Percentiles rank a stretch among this genome's conserved stretches.
Conservation (phyloP, 2,113 vertebrate species). For the Piaya cayana region DNA sequence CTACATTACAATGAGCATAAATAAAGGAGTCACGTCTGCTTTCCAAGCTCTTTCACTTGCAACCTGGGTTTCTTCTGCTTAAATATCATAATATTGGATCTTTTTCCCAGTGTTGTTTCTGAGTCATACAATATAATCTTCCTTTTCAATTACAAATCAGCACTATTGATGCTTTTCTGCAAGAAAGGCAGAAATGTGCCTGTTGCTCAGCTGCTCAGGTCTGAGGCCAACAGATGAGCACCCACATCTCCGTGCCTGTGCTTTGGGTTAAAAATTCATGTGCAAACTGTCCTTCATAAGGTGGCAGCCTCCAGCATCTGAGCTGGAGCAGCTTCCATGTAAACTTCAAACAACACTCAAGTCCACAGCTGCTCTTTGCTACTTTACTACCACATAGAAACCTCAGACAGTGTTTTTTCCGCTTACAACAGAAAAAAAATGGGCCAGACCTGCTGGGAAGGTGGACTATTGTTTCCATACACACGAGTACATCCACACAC, state of each 20-base stretch:
- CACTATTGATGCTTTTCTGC: slow-evolving; percentile 22
- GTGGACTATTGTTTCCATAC: neutral
- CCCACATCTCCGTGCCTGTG: rapidly evolving
- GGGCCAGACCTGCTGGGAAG: neutral
- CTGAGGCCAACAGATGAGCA: rapidly evolving
- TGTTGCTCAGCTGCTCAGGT: neutral
- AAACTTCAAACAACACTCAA: neutral
- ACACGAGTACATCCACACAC: rapidly evolving
- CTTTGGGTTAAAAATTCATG: neutral
- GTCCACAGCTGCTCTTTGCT: neutral
- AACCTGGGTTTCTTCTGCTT: neutral
- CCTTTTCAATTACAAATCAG: neutral
- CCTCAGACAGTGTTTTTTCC: neutral
- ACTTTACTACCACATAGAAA: neutral
- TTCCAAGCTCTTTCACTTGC: neutral
- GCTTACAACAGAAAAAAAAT: neutral
- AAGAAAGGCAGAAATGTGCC: neutral
- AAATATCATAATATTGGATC: neutral
- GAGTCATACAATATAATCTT: neutral
- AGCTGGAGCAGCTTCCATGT: neutral
- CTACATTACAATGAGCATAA: neutral
- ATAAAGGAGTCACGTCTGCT: neutral
- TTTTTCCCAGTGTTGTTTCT: neutral
- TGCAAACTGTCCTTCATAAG: neutral
- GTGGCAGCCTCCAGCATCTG: neutral